Evolutionary conservation across 2,113 vertebrate genomes (phyloP).

Genomic region (Egretta garzetta): DNA sequence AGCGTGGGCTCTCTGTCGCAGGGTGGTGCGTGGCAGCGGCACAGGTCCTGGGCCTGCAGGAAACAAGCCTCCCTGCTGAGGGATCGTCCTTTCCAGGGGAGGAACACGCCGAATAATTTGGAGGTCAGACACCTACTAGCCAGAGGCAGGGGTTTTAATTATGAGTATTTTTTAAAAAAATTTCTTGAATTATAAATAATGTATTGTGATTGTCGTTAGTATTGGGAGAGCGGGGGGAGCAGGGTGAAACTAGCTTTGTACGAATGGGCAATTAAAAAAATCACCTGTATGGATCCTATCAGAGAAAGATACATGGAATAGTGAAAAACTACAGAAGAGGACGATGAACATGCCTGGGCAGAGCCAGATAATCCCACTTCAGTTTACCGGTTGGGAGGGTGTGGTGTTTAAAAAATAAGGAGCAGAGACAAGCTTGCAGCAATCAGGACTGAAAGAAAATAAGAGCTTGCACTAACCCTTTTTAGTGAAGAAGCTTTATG

Average conservation of each 20-base stretch:
- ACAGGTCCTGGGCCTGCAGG: not conserved
- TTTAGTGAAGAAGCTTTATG: not conserved
- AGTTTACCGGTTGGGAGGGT: not conserved
- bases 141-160: not conserved
- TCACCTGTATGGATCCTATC: not conserved
- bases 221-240: no score
- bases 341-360: accelerated
- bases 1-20: not conserved
- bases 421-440: not conserved
- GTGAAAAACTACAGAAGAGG: not conserved
- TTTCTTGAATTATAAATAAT: not conserved
- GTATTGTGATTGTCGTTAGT: not conserved
- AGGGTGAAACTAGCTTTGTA: not conserved
- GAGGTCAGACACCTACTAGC: not conserved
- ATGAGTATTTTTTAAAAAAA: not conserved
- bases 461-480: not conserved
- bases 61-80: not conserved
- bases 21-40: not conserved
- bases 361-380: not conserved
- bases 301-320: not conserved
- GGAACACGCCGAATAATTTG: accelerated
- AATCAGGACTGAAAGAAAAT: not conserved
- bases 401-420: not conserved
- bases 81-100: not conserved
- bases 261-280: not conserved